Base-by-base conservation (phyloP, 2,888 invertebrate species). In the Eupsilia transversa region DNA sequence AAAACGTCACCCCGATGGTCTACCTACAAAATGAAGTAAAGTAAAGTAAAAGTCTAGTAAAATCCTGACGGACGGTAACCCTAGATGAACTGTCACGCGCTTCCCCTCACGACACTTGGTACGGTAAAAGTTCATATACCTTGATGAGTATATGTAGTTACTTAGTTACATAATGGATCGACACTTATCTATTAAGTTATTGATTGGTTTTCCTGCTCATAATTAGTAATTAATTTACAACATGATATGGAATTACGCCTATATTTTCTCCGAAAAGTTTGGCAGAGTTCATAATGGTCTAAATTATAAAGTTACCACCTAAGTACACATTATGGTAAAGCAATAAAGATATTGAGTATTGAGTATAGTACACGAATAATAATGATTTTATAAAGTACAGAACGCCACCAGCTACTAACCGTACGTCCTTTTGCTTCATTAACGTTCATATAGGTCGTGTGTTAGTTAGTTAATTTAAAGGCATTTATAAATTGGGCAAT, bases 81-180 rank as follows among this genome's bases (percentile, higher is more conserved):
- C 66, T 76, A 41, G 27, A 4, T 5, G 12, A 30, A 43, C 43
- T 56, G 5, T 66, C 72, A 84, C 69, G 81, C 66, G 59, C 38
- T 27, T 43, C 27, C n/a, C 67, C 69, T n/a, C 60, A 9, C 33
- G 77, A 60, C 72, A 82, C 81, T 70, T 52, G 84, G 84, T 82
- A 80, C 65, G 49, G 54, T 54, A 67, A 46, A 52, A 84, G 81
- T 76, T 82, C 61, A 70, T 57, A 46, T 74, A 84, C 80, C 64
- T 41, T 66, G 30, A 23, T 52, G 12, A 30, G 43, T 70, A 60
- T 70, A 60, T 46, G 33, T 69, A 56, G 30, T 41, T 65, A 30
- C 1, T 12, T 52, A 49, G 2, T 1, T 14, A 38, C 54, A n/a
- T 46, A 54, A 57, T 14, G 20, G 38, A 52, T 54, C 30, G 56